Evolutionary conservation across 2,113 vertebrate genomes (phyloP).

Genomic region (Cyprinodon tularosa): DNA sequence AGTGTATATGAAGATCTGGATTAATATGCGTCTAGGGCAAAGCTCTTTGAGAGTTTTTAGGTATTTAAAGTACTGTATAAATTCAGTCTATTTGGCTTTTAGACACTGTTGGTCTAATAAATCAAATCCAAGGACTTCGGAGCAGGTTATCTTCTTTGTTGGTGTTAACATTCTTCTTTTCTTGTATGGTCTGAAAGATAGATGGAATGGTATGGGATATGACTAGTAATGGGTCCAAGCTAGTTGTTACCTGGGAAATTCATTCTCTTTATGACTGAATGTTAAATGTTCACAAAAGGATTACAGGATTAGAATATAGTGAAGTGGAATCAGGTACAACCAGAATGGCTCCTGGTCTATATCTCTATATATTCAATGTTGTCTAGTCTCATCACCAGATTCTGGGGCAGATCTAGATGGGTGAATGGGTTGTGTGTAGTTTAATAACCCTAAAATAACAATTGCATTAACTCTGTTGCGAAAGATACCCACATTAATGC

Average conservation of each 20-base stretch:
- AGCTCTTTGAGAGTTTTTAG: neutral
- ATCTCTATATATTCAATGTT: no score
- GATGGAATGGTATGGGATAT: slow-evolving; percentile 42
- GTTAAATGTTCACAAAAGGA: neutral
- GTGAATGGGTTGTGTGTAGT: no score
- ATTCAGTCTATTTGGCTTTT: neutral
- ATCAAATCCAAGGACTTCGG: neutral
- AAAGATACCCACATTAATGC: no score
- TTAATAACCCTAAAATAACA: no score
- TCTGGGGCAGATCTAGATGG: no score
- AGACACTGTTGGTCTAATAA: neutral
- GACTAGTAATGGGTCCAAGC: slow-evolving; percentile 15
- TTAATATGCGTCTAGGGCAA: neutral
- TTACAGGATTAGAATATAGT: neutral
- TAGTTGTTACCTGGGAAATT: slow-evolving; percentile 1
- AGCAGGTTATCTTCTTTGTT: slow-evolving; percentile 34
- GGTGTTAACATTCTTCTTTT: slow-evolving; percentile 23
- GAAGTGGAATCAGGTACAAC: no score
- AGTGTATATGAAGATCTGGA: neutral
- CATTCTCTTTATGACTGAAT: neutral
- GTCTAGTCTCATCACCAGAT: no score
- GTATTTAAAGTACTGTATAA: neutral
- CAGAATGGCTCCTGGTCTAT: no score
- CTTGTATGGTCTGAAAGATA: slow-evolving; percentile 22
- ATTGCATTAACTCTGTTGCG: no score